phyloP scores from a whole-genome alignment of 2,113 vertebrate species.

The Ageneiosus marmoratus region DNA sequence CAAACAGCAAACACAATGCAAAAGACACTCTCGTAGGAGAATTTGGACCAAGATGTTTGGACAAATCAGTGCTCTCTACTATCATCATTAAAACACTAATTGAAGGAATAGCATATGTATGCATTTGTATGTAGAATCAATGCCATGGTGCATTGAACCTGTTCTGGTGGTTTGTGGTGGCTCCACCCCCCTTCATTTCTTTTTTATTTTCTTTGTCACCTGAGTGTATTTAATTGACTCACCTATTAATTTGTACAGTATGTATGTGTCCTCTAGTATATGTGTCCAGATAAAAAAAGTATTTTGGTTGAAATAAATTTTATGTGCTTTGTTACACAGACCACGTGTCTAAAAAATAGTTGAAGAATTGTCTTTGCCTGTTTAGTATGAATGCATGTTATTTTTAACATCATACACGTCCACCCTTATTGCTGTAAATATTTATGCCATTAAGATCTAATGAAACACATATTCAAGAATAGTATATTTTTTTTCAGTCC shows the following conservation, averaged over 20 bases:
- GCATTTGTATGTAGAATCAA: not conserved
- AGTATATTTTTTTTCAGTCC: not conserved
- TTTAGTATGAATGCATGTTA: conserved; percentile 25
- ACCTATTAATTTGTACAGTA: not conserved
- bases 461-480: not conserved
- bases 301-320: too few relatives aligned
- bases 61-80: not conserved
- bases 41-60: not conserved
- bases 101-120: not conserved
- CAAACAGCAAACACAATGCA: too few relatives aligned
- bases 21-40: not conserved
- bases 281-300: too few relatives aligned
- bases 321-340: conserved; percentile 2
- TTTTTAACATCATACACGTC: conserved; percentile 25
- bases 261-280: too few relatives aligned
- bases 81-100: too few relatives aligned
- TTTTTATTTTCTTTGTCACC: not conserved
- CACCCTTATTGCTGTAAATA: conserved; percentile 12
- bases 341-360: not conserved
- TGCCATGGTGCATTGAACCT: not conserved
- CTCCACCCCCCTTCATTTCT: too few relatives aligned
- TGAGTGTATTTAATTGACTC: not conserved
- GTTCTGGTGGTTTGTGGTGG: not conserved
- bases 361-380: not conserved
- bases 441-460: not conserved